phyloP scores from a whole-genome alignment of 2,113 vertebrate genomes.

The Paedocypris sp. region DNA sequence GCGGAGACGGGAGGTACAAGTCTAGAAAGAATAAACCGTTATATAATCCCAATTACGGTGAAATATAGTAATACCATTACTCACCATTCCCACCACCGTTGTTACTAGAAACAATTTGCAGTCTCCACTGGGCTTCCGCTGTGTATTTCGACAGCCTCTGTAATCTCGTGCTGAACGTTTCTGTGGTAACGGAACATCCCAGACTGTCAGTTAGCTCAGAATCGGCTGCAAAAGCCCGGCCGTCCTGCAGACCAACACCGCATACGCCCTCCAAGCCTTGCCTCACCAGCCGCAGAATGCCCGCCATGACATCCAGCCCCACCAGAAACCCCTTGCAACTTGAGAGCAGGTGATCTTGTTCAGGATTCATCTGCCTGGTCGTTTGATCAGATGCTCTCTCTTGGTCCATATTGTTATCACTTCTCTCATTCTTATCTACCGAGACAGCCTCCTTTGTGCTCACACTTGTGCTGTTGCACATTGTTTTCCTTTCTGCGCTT shows the following conservation, averaged over 20 bases:
- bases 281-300: conserved; percentile 76
- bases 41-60: too few species aligned
- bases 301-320: conserved; percentile 67
- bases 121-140: conserved; percentile 89
- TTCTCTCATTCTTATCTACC: conserved; percentile 15
- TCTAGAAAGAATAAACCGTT: too few species aligned
- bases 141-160: conserved; percentile 79
- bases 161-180: conserved; percentile 64
- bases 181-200: conserved; percentile 62
- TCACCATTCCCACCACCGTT: conserved; percentile 58
- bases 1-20: background rate
- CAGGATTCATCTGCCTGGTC: conserved; percentile 51
- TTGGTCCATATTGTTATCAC: too few species aligned
- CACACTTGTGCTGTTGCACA: background rate
- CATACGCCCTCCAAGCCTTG: conserved; percentile 74
- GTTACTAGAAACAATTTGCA: conserved; percentile 82
- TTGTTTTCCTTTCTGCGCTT: background rate
- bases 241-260: conserved; percentile 60
- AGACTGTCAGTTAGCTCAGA: conserved; percentile 59
- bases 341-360: conserved; percentile 68
- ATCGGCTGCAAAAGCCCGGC: conserved; percentile 45
- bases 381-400: background rate
- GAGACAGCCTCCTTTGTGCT: background rate
- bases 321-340: conserved; percentile 72
- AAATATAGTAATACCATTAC: too few species aligned